Percentiles rank a stretch among this genome's conserved stretches.
Evolutionary conservation across 2,888 invertebrate species (phyloP).

Genomic region (Tortricodes alternella): DNA sequence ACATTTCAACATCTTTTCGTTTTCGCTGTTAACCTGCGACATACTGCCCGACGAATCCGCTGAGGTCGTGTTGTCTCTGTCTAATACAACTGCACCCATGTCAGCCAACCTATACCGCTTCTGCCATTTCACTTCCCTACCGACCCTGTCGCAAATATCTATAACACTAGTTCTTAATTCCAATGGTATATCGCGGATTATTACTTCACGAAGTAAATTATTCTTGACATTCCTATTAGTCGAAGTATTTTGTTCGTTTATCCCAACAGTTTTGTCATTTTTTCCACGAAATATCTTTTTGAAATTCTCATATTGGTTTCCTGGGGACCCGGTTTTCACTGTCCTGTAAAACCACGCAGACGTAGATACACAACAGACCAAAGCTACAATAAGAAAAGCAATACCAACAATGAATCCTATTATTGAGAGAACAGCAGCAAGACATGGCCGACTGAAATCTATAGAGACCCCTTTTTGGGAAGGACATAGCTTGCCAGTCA

Average conservation of each 20-base stretch:
- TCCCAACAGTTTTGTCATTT: no score
- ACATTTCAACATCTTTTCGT: slow-evolving; percentile 3
- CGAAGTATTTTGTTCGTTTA: neutral
- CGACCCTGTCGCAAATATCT: slow-evolving; percentile 19
- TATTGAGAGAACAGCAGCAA: slow-evolving; percentile 7
- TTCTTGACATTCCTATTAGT: neutral
- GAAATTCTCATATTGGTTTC: neutral
- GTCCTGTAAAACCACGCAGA: neutral
- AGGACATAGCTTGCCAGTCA: slow-evolving; percentile 15
- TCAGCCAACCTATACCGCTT: slow-evolving; percentile 20
- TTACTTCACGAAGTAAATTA: slow-evolving; percentile 11
- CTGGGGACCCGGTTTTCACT: neutral
- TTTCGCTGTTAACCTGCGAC: slow-evolving; percentile 1
- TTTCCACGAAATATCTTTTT: neutral
- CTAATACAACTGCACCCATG: neutral
- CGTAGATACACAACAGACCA: neutral
- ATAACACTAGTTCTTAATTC: slow-evolving; percentile 15
- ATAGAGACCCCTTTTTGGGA: slow-evolving; percentile 1
- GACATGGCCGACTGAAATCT: slow-evolving; percentile 5
- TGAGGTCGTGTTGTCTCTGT: neutral
- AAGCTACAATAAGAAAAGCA: neutral
- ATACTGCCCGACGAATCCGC: neutral
- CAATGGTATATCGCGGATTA: slow-evolving; percentile 2
- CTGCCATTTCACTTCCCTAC: slow-evolving; percentile 20
- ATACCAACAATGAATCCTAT: slow-evolving; percentile 2